A percentile compares a stretch with the other conserved stretches of the same genome.
Conservation (phyloP, 2,888 invertebrate genomes). For the Cacoxenus indagator region DNA sequence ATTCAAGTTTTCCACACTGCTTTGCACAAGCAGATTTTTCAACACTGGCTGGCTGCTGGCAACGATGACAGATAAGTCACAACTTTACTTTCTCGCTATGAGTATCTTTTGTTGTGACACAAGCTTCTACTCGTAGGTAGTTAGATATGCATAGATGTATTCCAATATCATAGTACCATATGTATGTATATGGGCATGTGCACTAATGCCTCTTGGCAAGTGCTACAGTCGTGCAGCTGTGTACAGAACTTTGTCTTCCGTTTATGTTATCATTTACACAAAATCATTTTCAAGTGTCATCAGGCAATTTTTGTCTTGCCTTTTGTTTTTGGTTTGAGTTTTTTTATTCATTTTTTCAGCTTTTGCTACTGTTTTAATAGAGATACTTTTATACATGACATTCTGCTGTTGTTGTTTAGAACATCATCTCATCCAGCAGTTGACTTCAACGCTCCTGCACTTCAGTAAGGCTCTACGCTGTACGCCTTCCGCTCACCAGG, state of each 20-base stretch:
- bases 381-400: too few relatives aligned
- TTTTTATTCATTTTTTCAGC: neutral
- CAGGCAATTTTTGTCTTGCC: constrained; percentile 41
- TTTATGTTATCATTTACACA: constrained; percentile 2
- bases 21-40: constrained; percentile 1
- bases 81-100: constrained; percentile 19
- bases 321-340: neutral
- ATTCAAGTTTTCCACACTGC: neutral
- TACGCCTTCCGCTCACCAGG: constrained; percentile 30
- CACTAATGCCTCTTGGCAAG: neutral
- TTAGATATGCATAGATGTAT: neutral
- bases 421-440: constrained; percentile 46
- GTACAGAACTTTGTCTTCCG: constrained; percentile 10
- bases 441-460: constrained; percentile 44
- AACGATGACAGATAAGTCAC: constrained; percentile 59
- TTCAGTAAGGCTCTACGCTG: constrained; percentile 44
- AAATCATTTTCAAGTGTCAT: constrained; percentile 21
- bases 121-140: neutral
- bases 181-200: constrained; percentile 3
- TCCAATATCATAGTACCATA: neutral
- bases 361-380: neutral
- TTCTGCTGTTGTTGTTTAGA: neutral
- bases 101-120: neutral
- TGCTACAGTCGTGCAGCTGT: constrained; percentile 12
- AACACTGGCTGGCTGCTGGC: constrained; percentile 16